Percentiles rank a stretch among this genome's conserved stretches.
Evolutionary conservation across 2,113 vertebrate genomes (phyloP).

Genomic region (Nyctibius bracteatus): DNA sequence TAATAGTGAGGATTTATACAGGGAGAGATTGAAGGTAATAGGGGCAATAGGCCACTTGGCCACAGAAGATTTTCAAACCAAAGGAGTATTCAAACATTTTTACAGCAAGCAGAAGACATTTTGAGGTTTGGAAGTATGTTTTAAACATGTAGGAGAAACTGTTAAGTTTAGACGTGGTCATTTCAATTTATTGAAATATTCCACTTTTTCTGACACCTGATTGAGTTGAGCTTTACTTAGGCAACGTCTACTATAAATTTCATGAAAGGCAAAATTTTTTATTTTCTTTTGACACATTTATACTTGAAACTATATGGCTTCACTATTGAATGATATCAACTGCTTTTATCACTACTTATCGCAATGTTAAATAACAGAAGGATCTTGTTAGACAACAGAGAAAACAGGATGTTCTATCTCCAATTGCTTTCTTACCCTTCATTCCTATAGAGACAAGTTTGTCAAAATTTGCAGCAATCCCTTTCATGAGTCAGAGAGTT

Average conservation of each 20-base stretch:
- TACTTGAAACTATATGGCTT: neutral
- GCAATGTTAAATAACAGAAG: conserved; percentile 37
- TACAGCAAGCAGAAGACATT: neutral
- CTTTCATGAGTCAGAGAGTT: neutral
- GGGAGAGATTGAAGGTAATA: neutral
- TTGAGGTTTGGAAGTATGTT: neutral
- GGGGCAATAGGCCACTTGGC: neutral
- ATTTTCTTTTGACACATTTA: neutral
- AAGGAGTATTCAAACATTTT: neutral
- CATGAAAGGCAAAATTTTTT: neutral
- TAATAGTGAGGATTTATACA: neutral
- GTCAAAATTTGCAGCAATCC: neutral
- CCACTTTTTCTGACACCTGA: neutral
- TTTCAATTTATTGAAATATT: neutral
- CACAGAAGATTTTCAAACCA: neutral
- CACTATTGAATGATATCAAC: conserved; percentile 32
- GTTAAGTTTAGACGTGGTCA: neutral
- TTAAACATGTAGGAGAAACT: neutral
- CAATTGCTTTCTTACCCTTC: conserved; percentile 24
- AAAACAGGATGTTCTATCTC: conserved; percentile 10
- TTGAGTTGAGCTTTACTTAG: neutral
- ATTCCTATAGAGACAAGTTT: neutral
- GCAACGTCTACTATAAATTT: neutral
- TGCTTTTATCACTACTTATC: neutral
- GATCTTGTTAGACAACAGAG: neutral